Evolutionary conservation across 1,140 invertebrate genomes (phyloP).

Genomic region (Nylanderia fulva): DNA sequence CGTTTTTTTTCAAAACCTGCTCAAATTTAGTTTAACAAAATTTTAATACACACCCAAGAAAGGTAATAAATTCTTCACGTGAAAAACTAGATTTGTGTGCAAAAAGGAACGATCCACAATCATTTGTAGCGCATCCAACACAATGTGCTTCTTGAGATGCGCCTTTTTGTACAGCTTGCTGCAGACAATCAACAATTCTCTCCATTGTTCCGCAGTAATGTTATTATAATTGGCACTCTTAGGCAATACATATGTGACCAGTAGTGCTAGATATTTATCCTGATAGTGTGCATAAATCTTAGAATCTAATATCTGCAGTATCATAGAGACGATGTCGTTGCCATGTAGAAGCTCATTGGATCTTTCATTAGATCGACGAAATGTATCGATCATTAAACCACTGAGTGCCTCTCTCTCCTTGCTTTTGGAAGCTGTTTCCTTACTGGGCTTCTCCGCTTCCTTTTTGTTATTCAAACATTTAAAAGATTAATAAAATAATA

Average conservation of each 20-base stretch:
- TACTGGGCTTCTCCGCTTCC: constrained; percentile 71
- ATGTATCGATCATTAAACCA: constrained; percentile 60
- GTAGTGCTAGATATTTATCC: constrained; percentile 73
- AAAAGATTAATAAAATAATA: constrained; percentile 3
- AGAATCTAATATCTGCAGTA: constrained; percentile 71
- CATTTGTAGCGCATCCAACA: constrained; percentile 71
- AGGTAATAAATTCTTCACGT: constrained; percentile 68
- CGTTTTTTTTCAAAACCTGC: too few relatives aligned
- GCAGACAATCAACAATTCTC: constrained; percentile 72
- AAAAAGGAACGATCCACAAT: constrained; percentile 75
- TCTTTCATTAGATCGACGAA: constrained; percentile 64
- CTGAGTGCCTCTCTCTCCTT: constrained; percentile 54
- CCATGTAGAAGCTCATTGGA: constrained; percentile 63
- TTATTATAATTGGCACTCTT: constrained; percentile 69
- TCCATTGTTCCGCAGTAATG: constrained; percentile 74
- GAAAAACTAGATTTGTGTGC: constrained; percentile 69
- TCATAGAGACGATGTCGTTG: constrained; percentile 64
- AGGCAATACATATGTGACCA: constrained; percentile 73
- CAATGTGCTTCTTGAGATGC: constrained; percentile 62
- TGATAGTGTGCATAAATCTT: constrained; percentile 70
- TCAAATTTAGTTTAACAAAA: not conserved
- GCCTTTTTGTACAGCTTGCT: constrained; percentile 66
- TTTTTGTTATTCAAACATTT: constrained; percentile 28
- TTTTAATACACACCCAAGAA: constrained; percentile 74
- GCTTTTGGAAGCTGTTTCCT: constrained; percentile 13